Evolutionary conservation across 2,888 invertebrate genomes (phyloP).

Genomic region (Halocaridina rubra): DNA sequence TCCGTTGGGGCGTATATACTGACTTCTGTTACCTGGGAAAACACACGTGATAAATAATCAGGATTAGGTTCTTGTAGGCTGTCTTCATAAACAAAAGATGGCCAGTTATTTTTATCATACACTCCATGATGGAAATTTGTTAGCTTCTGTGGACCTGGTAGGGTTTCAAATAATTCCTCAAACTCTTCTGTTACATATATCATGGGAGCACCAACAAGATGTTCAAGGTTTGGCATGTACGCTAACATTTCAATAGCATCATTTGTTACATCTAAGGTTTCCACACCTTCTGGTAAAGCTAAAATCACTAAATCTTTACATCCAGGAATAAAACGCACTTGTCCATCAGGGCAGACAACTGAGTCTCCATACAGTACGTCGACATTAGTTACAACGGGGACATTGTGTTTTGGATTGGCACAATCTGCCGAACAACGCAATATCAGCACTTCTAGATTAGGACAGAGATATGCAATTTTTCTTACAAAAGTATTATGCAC

Average conservation of each 20-base stretch:
- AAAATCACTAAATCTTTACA: conserved; percentile 39
- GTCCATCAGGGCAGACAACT: conserved; percentile 2
- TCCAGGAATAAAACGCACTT: conserved; percentile 9
- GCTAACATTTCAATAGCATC: conserved; percentile 41
- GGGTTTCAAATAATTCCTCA: conserved; percentile 22
- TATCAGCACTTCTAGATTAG: conserved; percentile 37
- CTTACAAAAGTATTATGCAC: conserved; percentile 50
- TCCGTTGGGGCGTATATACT: conserved; percentile 44
- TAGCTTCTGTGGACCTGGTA: conserved; percentile 25
- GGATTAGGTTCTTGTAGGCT: conserved; percentile 15
- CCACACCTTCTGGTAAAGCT: conserved; percentile 43
- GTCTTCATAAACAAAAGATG: conserved; percentile 36
- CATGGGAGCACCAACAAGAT: conserved; percentile 44
- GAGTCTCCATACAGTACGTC: conserved; percentile 34
- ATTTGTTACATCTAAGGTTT: conserved; percentile 26
- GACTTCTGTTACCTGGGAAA: conserved; percentile 35
- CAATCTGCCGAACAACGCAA: conserved; percentile 48
- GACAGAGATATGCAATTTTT: conserved; percentile 43
- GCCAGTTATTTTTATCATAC: conserved; percentile 23
- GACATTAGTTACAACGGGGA: conserved; percentile 38
- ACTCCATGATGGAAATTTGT: conserved; percentile 48
- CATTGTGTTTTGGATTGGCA: conserved; percentile 27
- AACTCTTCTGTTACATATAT: conserved; percentile 43
- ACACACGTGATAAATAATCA: conserved; percentile 32
- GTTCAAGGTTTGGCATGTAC: conserved; percentile 41